phyloP scores from a whole-genome alignment of 2,113 vertebrate genomes.

The Zingel zingel region DNA sequence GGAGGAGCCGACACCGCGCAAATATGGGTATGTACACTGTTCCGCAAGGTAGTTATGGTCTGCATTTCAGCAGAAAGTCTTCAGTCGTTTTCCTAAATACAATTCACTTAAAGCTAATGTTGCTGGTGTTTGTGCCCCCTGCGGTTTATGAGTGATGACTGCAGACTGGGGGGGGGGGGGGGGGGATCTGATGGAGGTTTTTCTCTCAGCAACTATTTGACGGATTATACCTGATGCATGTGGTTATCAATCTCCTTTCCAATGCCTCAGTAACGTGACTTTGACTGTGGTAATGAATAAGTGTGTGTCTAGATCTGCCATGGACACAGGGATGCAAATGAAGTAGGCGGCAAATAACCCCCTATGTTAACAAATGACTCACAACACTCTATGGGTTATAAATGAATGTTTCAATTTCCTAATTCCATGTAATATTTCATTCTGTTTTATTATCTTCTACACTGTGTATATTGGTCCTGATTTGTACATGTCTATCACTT shows the following conservation, averaged over 20 bases:
- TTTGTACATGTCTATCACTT: conserved; percentile 38
- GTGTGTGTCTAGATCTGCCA: neutral
- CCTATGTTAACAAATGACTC: conserved; percentile 3
- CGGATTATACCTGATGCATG: conserved; percentile 50
- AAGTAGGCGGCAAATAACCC: conserved; percentile 23
- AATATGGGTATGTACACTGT: conserved; percentile 83
- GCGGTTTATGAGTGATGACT: conserved; percentile 56
- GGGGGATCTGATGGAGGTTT: conserved; percentile 30
- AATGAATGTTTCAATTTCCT: conserved; percentile 7
- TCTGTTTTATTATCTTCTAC: neutral
- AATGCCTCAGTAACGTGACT: conserved; percentile 42
- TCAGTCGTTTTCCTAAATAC: conserved; percentile 32
- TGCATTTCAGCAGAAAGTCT: conserved; percentile 34
- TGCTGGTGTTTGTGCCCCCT: conserved; percentile 38
- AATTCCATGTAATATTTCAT: neutral
- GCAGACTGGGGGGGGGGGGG: conserved; percentile 41
- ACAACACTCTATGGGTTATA: neutral
- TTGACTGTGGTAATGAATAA: conserved; percentile 30
- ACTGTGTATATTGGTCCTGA: neutral
- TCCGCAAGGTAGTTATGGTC: conserved; percentile 18
- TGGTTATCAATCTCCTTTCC: conserved; percentile 48
- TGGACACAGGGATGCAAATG: conserved; percentile 31
- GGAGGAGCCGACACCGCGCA: conserved; percentile 72
- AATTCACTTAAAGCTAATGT: conserved; percentile 38
- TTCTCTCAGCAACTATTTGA: conserved; percentile 44